Evolutionary conservation across 2,888 invertebrate species (phyloP), one percentile per base, ranked within the genome.

Genomic region (Thyatira batis): DNA sequence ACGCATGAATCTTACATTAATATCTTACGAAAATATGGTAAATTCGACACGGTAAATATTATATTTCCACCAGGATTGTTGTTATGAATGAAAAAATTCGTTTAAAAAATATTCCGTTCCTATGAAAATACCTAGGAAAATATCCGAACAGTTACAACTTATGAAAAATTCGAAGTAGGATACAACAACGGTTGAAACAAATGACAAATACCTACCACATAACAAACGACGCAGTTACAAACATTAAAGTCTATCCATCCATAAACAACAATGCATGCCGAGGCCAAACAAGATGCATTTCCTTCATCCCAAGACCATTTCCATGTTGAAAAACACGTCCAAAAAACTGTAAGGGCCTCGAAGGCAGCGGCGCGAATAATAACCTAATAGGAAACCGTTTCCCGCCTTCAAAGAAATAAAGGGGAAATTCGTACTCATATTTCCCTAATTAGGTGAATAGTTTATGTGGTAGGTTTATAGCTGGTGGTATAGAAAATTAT

Each of bases 361-460:
- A 67, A 78, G 65, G 65, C 72, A 73, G 51, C 63, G 71, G 68
- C 58, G 80, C 84, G 83, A 71, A 72, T 76, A 84, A 80, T 69
- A 70, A 67, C 53, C 53, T 68, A 69, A 67, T 65, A 69, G 67
- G 65, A 69, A 73, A 69, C 66, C 57, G 61, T 83, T 85, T 80
- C 72, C 81, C 78, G 65, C 61, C 67, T 69, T 17, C 51, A 61
- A 55, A 52, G 56, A 54, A 43, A 59, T 53, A 57, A 52, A 53
- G 56, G 58, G 45, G 46, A 52, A 33, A 46, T 51, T 50, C 30
- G 43, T 48, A 48, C 23, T 44, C n/a, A 45, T 49, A 46, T 48
- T 54, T 46, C 43, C 25, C 21, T 50, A 45, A 49, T 51, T 49
- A 52, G 45, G 45, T 52, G 49, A 49, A 46, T 25, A 46, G n/a